Evolutionary conservation across 2,797 vertebrate genomes (phyloP), one percentile per base, ranked within the genome.

Genomic region (Chromobotia macracanthus): DNA sequence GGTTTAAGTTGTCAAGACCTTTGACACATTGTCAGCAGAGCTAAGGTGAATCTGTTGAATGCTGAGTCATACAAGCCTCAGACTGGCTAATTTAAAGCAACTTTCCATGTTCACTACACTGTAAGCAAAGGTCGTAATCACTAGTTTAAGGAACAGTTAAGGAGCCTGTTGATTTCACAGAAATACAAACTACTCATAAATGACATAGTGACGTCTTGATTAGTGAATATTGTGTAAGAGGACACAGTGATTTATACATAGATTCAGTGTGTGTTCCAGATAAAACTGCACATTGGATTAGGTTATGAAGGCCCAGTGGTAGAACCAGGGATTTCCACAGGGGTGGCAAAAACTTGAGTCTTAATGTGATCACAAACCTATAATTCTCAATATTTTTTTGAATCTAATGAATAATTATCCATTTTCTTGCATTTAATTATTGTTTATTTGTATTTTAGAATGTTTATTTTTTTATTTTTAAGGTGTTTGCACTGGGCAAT

Each of bases 401-500:
- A 41, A 10, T 8, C 5, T 28, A 28, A 28, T 28, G 4, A 28
- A 28, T 2, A 4, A 28, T 28, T 28, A 28, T 28, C 28, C 28
- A 28, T 28, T 4, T 28, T 28, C 1, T 41, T 10, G 11, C 0
- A 31, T 61, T 2, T 35, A 18, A 31, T 31, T 16, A n/a, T 10
- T n/a, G 61, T 64, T 38, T 64, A 31, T 66, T 18, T 25, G 8
- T 46, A 10, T 44, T 28, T 8, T 7, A 41, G 8, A 38, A 55
- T 38, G 1, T 21, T 1, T 64, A 19, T 31, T 21, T 1, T 64
- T 31, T 31, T 21, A 15, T 38, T 5, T 21, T 28, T 28, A 28
- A 28, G 98, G 97, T 99, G 1, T 99, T 99, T 84, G 95, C 94
- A 19, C 91, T 99, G 67, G 98, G 98, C n/a, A 99, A 99, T 86